These are phyloP conservation scores for Oryctes rhinoceros DNA, from an alignment of 1,140 invertebrate genomes.

Conservation along the genomic window DNA sequence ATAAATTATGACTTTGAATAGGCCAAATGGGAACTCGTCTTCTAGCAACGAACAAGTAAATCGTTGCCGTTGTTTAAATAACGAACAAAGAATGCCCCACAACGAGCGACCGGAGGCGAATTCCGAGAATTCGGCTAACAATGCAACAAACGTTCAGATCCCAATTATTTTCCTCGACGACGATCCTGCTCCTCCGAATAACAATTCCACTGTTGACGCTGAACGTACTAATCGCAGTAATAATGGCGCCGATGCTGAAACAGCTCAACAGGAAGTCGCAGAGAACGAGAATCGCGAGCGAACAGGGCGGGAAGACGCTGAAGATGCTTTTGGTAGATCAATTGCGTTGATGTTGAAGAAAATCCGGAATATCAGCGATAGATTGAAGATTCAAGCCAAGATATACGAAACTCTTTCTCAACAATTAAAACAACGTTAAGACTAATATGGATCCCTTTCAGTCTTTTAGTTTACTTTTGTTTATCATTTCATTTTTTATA, in stretches of 20 bases:
- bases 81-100: not conserved
- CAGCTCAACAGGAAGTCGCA: not conserved
- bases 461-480: no score
- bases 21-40: not conserved
- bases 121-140: not conserved
- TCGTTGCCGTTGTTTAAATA: not conserved
- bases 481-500: no score
- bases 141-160: not conserved
- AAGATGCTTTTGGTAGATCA: conserved; percentile 10
- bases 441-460: no score
- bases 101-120: not conserved
- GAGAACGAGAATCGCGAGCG: not conserved
- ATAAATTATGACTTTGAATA: not conserved
- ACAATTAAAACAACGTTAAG: not conserved
- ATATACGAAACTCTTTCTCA: not conserved
- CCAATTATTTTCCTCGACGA: not conserved
- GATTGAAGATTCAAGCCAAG: not conserved
- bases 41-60: not conserved
- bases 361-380: not conserved
- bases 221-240: not conserved
- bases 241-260: not conserved
- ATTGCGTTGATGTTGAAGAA: not conserved
- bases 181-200: not conserved
- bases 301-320: not conserved
- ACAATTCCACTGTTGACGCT: not conserved